Conservation (phyloP, 2,113 vertebrate species). For the Salvelinus alpinus region DNA sequence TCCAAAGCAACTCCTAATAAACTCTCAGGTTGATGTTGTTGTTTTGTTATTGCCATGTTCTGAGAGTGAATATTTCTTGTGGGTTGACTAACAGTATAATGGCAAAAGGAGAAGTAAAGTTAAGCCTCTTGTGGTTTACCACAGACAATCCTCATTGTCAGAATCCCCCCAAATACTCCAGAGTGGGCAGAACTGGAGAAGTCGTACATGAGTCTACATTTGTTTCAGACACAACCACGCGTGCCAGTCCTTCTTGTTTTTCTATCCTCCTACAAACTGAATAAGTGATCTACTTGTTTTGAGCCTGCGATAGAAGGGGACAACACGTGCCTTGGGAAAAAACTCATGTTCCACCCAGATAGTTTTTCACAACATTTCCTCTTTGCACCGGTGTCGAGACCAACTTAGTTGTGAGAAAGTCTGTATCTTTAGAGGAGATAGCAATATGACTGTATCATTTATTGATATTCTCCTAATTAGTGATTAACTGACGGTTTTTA, state of each 20-base stretch:
- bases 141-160: no score
- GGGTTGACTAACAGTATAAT: no score
- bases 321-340: background rate
- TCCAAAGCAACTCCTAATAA: no score
- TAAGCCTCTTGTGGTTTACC: no score
- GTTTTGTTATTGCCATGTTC: no score
- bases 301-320: conserved; percentile 1
- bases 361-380: conserved; percentile 1
- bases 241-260: conserved; percentile 50
- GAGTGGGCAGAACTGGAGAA: background rate
- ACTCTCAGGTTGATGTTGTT: no score
- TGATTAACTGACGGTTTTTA: background rate
- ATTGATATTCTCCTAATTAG: background rate
- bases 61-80: no score
- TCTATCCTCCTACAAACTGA: conserved; percentile 34
- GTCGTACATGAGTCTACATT: background rate
- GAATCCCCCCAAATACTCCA: background rate
- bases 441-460: no score
- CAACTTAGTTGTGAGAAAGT: background rate
- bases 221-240: conserved; percentile 1
- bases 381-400: background rate
- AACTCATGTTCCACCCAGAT: conserved; percentile 13
- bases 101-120: no score
- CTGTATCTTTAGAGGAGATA: background rate
- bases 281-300: conserved; percentile 47